phyloP scores from a whole-genome alignment of 2,113 vertebrate species.

The Takifugu flavidus region DNA sequence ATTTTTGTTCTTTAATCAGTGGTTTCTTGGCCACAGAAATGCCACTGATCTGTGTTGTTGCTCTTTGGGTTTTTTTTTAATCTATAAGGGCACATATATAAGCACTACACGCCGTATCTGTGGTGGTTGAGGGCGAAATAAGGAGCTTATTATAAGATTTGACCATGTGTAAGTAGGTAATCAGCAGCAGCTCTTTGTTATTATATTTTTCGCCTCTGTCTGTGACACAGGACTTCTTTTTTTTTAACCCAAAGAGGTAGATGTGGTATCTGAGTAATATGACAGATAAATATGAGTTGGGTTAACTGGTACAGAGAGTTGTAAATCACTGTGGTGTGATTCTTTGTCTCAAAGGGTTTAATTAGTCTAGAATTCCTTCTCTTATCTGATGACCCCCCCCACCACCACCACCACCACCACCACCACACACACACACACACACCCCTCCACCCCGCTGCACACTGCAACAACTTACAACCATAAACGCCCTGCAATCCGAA shows the following conservation, averaged over 20 bases:
- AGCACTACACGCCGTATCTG: constrained; percentile 5
- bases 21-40: constrained; percentile 29
- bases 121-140: constrained; percentile 7
- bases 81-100: not conserved
- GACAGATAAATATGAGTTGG: constrained; percentile 76
- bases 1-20: constrained; percentile 48
- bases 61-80: constrained; percentile 13
- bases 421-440: not conserved
- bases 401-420: constrained; percentile 1
- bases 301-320: constrained; percentile 80
- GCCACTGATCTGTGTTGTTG: constrained; percentile 18
- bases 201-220: not conserved
- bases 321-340: constrained; percentile 81
- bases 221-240: constrained; percentile 21
- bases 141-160: constrained; percentile 6
- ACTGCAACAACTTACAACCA: constrained; percentile 75
- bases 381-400: constrained; percentile 76
- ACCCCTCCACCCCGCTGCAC: constrained; percentile 45
- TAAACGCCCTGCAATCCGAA: constrained; percentile 76
- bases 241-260: constrained; percentile 45
- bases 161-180: not conserved
- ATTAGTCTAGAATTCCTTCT: constrained; percentile 79
- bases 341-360: constrained; percentile 80
- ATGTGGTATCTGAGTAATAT: constrained; percentile 69
- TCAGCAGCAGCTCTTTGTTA: constrained; percentile 7